Conservation (phyloP, 2,797 vertebrate genomes). For the Cichlasoma orientale region DNA sequence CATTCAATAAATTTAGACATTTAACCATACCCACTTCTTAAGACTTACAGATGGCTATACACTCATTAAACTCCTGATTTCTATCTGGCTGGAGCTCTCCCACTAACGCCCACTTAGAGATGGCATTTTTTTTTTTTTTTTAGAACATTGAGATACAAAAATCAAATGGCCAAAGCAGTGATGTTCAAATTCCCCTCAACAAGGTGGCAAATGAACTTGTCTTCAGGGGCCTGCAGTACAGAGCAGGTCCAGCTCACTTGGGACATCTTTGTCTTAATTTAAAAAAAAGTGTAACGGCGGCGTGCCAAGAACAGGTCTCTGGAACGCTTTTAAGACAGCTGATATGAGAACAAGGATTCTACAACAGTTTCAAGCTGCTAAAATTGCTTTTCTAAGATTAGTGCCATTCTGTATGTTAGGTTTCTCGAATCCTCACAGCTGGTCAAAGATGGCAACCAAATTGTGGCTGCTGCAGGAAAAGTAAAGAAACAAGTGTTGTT, state of each 20-base stretch:
- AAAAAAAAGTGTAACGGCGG: background rate
- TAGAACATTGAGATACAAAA: constrained; percentile 6
- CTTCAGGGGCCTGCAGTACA: background rate
- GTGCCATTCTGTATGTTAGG: background rate
- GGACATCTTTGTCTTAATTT: no score
- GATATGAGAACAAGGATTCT: background rate
- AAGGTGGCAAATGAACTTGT: background rate
- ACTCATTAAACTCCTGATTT: background rate
- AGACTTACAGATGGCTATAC: background rate
- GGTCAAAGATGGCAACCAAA: background rate
- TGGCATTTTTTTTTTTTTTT: background rate
- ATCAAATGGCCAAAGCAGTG: background rate
- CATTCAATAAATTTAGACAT: background rate
- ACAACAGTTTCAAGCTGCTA: background rate
- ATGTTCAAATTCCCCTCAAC: constrained; percentile 5
- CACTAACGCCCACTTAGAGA: constrained; percentile 19
- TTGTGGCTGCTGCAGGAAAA: background rate
- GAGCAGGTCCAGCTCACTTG: no score
- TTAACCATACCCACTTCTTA: background rate
- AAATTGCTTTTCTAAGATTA: background rate
- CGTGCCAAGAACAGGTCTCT: background rate
- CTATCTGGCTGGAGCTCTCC: background rate
- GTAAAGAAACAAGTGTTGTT: background rate
- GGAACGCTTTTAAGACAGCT: background rate
- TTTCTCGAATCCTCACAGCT: background rate